Base-by-base conservation (phyloP, 2,888 invertebrate species). In the Arctia plantaginis region DNA sequence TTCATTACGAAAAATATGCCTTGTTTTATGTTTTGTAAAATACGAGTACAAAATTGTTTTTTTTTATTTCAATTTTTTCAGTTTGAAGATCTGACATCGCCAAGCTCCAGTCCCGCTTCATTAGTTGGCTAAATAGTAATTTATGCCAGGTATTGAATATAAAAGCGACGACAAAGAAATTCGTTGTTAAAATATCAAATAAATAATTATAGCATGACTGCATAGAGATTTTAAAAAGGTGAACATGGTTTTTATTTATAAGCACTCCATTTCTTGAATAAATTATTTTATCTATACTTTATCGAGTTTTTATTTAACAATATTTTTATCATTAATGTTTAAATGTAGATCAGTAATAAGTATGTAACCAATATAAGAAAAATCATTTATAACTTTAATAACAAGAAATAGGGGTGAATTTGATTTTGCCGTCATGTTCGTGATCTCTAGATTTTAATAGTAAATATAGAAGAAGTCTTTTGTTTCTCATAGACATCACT, bases 51-150 rank as follows among this genome's bases (percentile, higher is more conserved):
- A 55, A 55, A n/a, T 55, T 3, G 8, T 4, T 62, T 69, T 51
- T 51, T 74, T 74, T 69, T 51, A 23, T 75, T 77, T 93, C 75
- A 47, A 23, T n/a, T 75, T 77, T 93, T 91, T 30, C 91, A 94
- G 93, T 90, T 92, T 47, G 90, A 92, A 41, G 91, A 90, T 64
- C 76, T 94, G 66, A 91, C 92, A 20, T 89, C 86, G 15, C 83
- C 90, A 0, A 85, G 73, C 18, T 64, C 76, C 3, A 72, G 35
- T 55, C 35, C 69, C 7, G 35, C 69, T 55, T 1, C 55, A 27
- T n/a, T 15, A 27, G 18, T 13, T 18, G 18, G 27, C 35, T 67
- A 55, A 55, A 18, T 55, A 39, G 35, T 39, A 35, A 69, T 35
- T n/a, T 33, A 27, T 20, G 27, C 8, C 30, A 47, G 12, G 13